Base-by-base conservation (phyloP, 2,888 invertebrate genomes). In the Lacanobia oleracea region DNA sequence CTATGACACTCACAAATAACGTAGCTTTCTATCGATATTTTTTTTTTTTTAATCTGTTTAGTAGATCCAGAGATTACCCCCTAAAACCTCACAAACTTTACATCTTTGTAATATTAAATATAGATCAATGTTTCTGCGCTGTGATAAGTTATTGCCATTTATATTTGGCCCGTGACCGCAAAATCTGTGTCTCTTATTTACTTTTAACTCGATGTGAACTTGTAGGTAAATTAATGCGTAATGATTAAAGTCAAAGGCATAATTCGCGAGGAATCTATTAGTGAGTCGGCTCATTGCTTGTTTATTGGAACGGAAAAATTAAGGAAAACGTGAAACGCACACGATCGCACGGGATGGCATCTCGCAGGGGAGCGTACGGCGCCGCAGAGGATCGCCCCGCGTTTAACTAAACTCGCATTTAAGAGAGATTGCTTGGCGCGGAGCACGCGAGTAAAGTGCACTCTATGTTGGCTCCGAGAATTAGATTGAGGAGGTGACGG, bases 341-440 rank as follows among this genome's bases (percentile, higher is more conserved):
- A 3, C 5, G 54, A 50, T 61, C 56, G 40, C 51, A 18, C 10
- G 10, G 12, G 43, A 45, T 56, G 43, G 37, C 43, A 16, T 45
- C 27, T 37, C n/a, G 27, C 27, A 9, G 27, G 27, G 23, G 18
- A 23, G n/a, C 37, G 40, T 40, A 40, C 8, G 9, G 4, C 5
- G 23, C 21, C 64, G 43, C 54, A 45, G 12, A 21, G n/a, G 16
- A 18, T 18, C 60, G 33, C 27, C 23, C 43, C 12, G 37, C 21
- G 43, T 59, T 68, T 45, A 27, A 27, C 56, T 59, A 54, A 66
- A 54, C 27, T 3, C 27, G n/a, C 33, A 48, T 75, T 70, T 60
- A 75, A 64, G 14, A 77, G 65, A 68, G 72, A 77, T 77, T 77
- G 45, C 37, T 67, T 18, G 57, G 21, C 40, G 50, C 21, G 54